phyloP scores from a whole-genome alignment of 2,113 vertebrate species.

The Carollia perspicillata region DNA sequence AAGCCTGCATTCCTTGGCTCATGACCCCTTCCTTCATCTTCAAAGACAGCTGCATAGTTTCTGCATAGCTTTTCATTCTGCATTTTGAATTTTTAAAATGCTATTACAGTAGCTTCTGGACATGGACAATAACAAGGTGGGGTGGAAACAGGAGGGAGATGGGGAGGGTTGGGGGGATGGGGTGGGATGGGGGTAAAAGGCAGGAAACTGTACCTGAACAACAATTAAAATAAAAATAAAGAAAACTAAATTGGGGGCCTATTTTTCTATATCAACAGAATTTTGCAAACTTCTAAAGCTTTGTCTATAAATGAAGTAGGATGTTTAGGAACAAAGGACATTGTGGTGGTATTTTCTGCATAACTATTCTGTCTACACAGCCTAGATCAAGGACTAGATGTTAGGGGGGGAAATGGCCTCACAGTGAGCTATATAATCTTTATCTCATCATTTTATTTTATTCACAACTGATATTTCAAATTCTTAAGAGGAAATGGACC shows the following conservation, averaged over 20 bases:
- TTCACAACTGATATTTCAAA: background rate
- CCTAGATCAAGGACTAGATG: background rate
- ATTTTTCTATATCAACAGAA: conserved; percentile 22
- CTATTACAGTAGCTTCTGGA: background rate
- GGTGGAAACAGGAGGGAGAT: too few relatives aligned
- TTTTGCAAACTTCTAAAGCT: background rate
- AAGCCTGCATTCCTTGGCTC: background rate
- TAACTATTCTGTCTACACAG: background rate
- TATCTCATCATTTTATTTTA: background rate
- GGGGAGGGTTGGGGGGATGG: too few relatives aligned
- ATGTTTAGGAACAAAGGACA: background rate
- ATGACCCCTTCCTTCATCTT: background rate
- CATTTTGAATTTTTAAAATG: background rate
- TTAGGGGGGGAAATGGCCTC: background rate
- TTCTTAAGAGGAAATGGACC: background rate
- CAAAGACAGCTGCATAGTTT: background rate
- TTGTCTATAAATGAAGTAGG: background rate
- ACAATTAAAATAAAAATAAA: background rate
- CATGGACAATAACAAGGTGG: too few relatives aligned
- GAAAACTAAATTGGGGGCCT: background rate
- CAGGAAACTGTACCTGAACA: too few relatives aligned
- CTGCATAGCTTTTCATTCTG: background rate
- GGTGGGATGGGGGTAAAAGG: too few relatives aligned
- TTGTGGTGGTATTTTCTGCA: background rate
- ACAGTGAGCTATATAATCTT: background rate